phyloP scores from a whole-genome alignment of 2,113 vertebrate genomes.

The Caranx melampygus region DNA sequence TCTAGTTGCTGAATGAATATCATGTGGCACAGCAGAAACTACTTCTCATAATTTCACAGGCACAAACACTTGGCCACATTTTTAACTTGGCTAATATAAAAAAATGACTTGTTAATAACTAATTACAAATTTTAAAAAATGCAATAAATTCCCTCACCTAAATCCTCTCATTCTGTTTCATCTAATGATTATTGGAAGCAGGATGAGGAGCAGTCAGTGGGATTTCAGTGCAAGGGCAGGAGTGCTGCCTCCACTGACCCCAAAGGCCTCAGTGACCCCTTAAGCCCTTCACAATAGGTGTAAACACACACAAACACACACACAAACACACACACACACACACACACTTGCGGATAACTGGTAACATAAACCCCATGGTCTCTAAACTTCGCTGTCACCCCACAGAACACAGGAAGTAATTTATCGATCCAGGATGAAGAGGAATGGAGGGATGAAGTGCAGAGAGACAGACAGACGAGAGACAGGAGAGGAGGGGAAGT shows the following conservation, averaged over 20 bases:
- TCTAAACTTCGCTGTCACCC: conserved; percentile 75
- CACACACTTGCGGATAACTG: conserved; percentile 18
- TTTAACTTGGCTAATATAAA: too few species aligned
- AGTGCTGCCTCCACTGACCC: conserved; percentile 54
- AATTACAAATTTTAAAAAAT: background rate
- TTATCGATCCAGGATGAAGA: conserved; percentile 73
- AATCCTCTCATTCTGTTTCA: background rate
- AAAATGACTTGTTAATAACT: background rate
- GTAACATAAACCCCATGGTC: conserved; percentile 69
- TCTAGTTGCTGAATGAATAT: background rate
- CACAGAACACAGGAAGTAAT: conserved; percentile 78
- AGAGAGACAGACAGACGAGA: conserved; percentile 42
- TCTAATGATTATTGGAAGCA: conserved; percentile 3
- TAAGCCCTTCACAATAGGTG: conserved; percentile 38
- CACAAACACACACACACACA: conserved; percentile 17
- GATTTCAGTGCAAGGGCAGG: conserved; percentile 32
- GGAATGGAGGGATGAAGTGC: conserved; percentile 30
- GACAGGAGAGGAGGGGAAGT: conserved; percentile 17
- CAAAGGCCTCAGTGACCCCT: conserved; percentile 56
- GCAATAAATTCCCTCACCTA: background rate
- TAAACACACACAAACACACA: conserved; percentile 43
- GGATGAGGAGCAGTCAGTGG: background rate
- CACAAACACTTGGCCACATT: background rate
- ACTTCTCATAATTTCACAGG: background rate
- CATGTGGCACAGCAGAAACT: conserved; percentile 3